Evolutionary conservation across 2,797 vertebrate species (phyloP), one percentile per base, ranked within the genome.

Genomic region (Nannoperca obscura): DNA sequence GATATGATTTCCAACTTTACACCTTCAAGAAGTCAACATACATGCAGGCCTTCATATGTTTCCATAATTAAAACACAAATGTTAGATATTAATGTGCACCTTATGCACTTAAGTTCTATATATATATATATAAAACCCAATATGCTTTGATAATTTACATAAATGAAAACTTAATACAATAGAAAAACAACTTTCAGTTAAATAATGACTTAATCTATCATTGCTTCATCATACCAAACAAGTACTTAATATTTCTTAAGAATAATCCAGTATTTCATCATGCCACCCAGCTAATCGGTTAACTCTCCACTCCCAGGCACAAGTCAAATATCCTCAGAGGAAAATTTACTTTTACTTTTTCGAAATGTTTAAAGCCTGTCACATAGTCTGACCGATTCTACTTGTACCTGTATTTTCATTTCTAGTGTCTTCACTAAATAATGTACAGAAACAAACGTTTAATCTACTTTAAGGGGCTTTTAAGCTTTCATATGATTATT

Each of bases 301-400:
- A 72, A 46, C 46, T 44, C n/a, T 65, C 46, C 76, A 75, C 71
- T 75, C 47, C 63, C 50, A 44, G 10, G 4, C 7, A 50, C 32
- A 49, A 47, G 24, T 63, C 7, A 66, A 52, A 66, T 7, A 69
- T 36, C 22, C 20, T 77, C 30, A 83, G 30, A 15, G 24, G 8
- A 59, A 65, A 55, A 20, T 59, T 36, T 32, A 17, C 32, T 2
- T 46, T 0, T 64, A 27, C 24, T 27, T 27, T 27, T 27, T 2
- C 24, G 17, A 66, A 27, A 71, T 52, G 53, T 46, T 63, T 3
- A 75, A 79, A 68, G 27, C 15, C 27, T 47, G 32, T 44, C 44
- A 34, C 22, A 57, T 54, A 24, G 9, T 42, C 47, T 40, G 20
- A 66, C 7, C 24, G 5, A n/a, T 42, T 55, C 30, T 5, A 7